Evolutionary conservation across 2,113 vertebrate species (phyloP), one percentile per base, ranked within the genome.

Genomic region (Cervus canadensis): DNA sequence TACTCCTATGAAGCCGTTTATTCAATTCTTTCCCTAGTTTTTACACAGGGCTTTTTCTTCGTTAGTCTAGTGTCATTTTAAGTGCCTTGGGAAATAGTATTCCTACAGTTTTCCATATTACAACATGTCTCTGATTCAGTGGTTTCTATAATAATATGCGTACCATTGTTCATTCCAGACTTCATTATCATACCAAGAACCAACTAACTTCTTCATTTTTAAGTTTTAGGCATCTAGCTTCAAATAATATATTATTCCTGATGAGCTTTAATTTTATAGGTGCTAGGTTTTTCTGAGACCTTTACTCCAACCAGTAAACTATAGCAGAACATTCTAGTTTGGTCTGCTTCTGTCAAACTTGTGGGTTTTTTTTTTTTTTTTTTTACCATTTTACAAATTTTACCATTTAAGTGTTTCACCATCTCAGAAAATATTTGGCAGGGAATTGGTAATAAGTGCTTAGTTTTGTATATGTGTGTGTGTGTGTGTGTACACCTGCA

Each of bases 321-420:
- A 2, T 16, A 50, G 40, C 36, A 28, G 17, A 30, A 3, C 13
- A 48, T 52, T 87, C 84, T 84, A 48, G 33, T 52, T 87, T 26
- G 54, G 4, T 48, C 40, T 88, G 12, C n/a, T 90, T 87, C 43
- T 62, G 30, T 96, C 25, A 62, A 59, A 45, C 15, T 10, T 83
- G 28, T 56, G 26, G 16, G 36, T 1, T 84, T 87, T 95, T 62
- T 7, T 17, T 62, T 21, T 21, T 4, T 54, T 54, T 54, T 6
- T 19, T 52, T 52, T 17, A 19, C 8, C 4, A 36, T 71, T 36
- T 21, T 36, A 71, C 25, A 30, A 67, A 2, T 54, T 90, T 89
- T 76, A n/a, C 15, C 64, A 89, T 96, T 60, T 57, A 87, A 21
- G 4, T 54, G 79, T 78, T 82, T 93, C 30, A 71, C 79, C n/a